Evolutionary conservation across 2,888 invertebrate species (phyloP).

Genomic region (Empis stercorea): DNA sequence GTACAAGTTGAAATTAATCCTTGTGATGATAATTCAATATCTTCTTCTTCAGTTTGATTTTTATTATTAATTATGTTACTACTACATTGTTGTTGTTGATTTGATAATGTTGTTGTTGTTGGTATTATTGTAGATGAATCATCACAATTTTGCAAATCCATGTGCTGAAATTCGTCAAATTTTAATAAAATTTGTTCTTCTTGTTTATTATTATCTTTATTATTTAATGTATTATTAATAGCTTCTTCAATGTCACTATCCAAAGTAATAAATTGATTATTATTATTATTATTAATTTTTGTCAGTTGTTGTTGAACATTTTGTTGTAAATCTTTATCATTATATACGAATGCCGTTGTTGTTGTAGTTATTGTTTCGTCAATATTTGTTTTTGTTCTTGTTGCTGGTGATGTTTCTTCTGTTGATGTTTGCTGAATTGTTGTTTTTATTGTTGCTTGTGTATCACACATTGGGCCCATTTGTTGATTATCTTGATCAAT

Average conservation of each 20-base stretch:
- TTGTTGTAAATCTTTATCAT: conserved; percentile 1
- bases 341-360: conserved; percentile 5
- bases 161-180: neutral
- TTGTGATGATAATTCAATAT: conserved; percentile 13
- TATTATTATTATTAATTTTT: conserved; percentile 18
- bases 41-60: neutral
- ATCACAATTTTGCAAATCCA: conserved; percentile 5
- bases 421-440: conserved; percentile 4
- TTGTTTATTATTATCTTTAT: neutral
- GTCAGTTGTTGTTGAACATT: neutral
- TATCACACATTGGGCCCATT: conserved; percentile 20
- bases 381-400: conserved; percentile 10
- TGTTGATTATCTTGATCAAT: conserved; percentile 4
- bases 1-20: conserved; percentile 19
- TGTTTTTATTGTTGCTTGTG: conserved; percentile 8
- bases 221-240: conserved; percentile 16
- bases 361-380: conserved; percentile 11
- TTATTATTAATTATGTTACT: too few species aligned
- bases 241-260: conserved; percentile 24
- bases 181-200: neutral
- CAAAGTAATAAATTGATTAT: neutral
- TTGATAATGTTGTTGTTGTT: neutral
- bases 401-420: conserved; percentile 8
- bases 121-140: neutral
- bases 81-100: too few species aligned